A percentile compares a stretch with the other conserved stretches of the same genome.
Conservation (phyloP, 2,797 vertebrate species). For the Lepidocolaptes lacrymiger region DNA sequence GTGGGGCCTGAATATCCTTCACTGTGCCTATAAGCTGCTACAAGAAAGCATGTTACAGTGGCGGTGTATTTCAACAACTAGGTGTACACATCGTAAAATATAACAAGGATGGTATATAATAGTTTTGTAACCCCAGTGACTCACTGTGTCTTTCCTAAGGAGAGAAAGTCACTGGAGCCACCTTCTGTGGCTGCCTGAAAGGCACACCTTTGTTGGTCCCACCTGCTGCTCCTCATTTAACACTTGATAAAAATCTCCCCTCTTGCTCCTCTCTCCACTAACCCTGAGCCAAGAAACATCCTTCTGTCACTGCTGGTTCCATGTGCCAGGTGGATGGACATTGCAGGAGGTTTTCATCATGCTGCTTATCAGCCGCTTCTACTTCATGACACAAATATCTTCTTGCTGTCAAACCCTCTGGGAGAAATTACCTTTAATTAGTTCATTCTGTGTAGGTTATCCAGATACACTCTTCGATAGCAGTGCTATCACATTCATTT, state of each 20-base stretch:
- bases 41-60: neutral
- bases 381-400: neutral
- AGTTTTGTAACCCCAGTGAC: slow-evolving; percentile 59
- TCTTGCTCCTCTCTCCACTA: slow-evolving; percentile 51
- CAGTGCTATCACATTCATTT: neutral
- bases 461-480: neutral
- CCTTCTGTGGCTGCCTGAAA: slow-evolving; percentile 35
- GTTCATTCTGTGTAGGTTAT: neutral
- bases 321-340: neutral
- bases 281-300: slow-evolving; percentile 33
- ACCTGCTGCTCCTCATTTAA: slow-evolving; percentile 64
- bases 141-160: slow-evolving; percentile 29
- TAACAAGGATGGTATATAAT: neutral
- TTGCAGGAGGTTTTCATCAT: slow-evolving; percentile 21
- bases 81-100: neutral
- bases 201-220: slow-evolving; percentile 10
- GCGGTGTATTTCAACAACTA: neutral
- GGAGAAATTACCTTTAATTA: slow-evolving; percentile 31
- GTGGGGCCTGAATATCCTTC: neutral
- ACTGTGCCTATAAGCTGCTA: neutral
- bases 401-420: neutral
- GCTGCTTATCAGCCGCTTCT: slow-evolving; percentile 36
- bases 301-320: slow-evolving; percentile 35
- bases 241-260: slow-evolving; percentile 61
- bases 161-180: slow-evolving; percentile 52